Base-by-base conservation (phyloP, 1,140 invertebrate genomes). In the Harlomillsia oculata region DNA sequence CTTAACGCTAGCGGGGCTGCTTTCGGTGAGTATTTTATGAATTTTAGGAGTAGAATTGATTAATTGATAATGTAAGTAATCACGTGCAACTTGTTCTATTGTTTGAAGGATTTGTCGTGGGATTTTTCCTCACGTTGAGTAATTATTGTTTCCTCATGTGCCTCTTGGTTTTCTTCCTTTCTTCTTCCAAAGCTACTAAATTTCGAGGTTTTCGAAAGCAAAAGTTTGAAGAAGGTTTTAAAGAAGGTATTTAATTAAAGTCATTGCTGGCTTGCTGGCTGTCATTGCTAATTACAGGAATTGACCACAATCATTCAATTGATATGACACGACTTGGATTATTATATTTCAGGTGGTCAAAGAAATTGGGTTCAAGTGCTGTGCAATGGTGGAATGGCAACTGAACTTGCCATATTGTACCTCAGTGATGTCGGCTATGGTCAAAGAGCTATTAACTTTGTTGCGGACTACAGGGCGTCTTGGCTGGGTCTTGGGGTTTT, bases 281-380 rank as follows among this genome's bases (percentile, higher is more conserved):
- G 8, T 25, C 25, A 11, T 11, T 11, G 20, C 11, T 54, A 46
- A 28, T 54, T 28, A 13, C n/a, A n/a, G n/a, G n/a, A n/a, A n/a
- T n/a, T n/a, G n/a, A n/a, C n/a, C n/a, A n/a, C n/a, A n/a, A n/a
- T n/a, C n/a, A n/a, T n/a, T n/a, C n/a, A n/a, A n/a, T n/a, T n/a
- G n/a, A n/a, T n/a, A n/a, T n/a, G n/a, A n/a, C n/a, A n/a, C n/a
- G n/a, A n/a, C n/a, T n/a, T n/a, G n/a, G n/a, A n/a, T n/a, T n/a
- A n/a, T n/a, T n/a, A n/a, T 60, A 62, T 70, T 72, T 25, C 59
- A 84, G 82, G 80, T 65, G 87, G 89, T 0, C 84, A 90, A 69
- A 77, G 90, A 62, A 89, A 88, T 71, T 93, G 89, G 89, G 74
- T 91, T 6, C 90, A 94, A 71, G 89, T 93, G 4, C 67, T 93